Conservation (phyloP, 2,113 vertebrate genomes). For the Delphinapterus leucas region DNA sequence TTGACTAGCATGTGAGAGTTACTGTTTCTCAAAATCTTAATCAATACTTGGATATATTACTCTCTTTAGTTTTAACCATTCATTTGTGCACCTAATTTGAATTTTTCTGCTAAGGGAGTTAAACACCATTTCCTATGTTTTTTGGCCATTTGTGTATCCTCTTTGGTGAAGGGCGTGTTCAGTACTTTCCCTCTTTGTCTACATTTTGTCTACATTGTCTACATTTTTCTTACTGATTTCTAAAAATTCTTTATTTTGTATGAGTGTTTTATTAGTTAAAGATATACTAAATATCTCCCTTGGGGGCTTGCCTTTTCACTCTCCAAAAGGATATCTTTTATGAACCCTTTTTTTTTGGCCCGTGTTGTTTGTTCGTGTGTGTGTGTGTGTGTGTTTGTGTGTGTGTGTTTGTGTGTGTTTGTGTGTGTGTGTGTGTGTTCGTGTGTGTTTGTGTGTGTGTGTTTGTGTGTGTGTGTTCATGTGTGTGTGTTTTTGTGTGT, state of each 20-base stretch:
- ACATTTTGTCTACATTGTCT: background rate
- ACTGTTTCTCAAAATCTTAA: background rate
- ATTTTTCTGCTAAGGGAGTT: background rate
- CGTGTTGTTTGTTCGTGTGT: background rate
- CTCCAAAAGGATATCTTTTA: background rate
- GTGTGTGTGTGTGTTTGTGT: background rate
- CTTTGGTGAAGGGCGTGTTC: background rate
- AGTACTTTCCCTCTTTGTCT: background rate
- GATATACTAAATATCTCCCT: background rate
- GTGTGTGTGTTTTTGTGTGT: background rate
- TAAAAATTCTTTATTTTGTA: background rate
- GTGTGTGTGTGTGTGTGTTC: background rate
- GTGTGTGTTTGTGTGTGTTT: background rate
- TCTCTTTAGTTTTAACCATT: background rate
- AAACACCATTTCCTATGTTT: background rate
- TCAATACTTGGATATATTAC: background rate
- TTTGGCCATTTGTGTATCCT: background rate
- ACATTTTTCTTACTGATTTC: background rate
- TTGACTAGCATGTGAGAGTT: background rate
- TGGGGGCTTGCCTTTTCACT: background rate
- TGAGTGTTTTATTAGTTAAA: background rate
- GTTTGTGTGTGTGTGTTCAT: background rate
- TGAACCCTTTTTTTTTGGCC: background rate
- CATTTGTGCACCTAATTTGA: background rate
- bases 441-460: too few species aligned